A percentile compares a stretch with the other conserved stretches of the same genome.
Evolutionary conservation across 2,888 invertebrate species (phyloP).

Genomic region (Parnassius glacialis): DNA sequence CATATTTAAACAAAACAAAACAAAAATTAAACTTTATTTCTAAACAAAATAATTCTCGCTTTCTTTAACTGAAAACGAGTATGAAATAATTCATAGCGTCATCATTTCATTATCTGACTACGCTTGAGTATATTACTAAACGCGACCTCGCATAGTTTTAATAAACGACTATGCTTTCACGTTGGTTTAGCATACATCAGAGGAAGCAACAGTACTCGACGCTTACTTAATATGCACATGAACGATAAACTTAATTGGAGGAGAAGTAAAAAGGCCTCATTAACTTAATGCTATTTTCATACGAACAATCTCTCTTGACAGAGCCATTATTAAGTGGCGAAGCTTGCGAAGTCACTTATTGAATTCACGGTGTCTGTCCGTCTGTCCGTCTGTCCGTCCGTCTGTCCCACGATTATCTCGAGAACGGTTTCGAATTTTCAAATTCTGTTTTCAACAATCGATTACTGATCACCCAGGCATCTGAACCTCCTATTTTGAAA

Average conservation of each 20-base stretch:
- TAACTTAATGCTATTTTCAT: conserved; percentile 5
- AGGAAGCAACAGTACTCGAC: conserved; percentile 8
- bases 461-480: no score
- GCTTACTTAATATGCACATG: conserved; percentile 19
- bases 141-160: conserved; percentile 22
- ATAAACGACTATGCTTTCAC: conserved; percentile 26
- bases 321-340: no score
- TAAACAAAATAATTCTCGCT: no score
- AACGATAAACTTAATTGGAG: conserved; percentile 16
- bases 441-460: no score
- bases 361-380: no score
- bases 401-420: no score
- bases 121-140: conserved; percentile 21
- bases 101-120: conserved; percentile 25
- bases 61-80: background rate
- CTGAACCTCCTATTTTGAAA: no score
- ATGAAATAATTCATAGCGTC: conserved; percentile 8
- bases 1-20: no score
- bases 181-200: conserved; percentile 17
- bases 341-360: no score
- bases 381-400: no score
- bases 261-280: conserved; percentile 11
- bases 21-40: no score
- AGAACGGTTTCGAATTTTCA: no score
- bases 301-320: background rate